phyloP scores from a whole-genome alignment of 2,797 vertebrate genomes.

The Sylvia borin region DNA sequence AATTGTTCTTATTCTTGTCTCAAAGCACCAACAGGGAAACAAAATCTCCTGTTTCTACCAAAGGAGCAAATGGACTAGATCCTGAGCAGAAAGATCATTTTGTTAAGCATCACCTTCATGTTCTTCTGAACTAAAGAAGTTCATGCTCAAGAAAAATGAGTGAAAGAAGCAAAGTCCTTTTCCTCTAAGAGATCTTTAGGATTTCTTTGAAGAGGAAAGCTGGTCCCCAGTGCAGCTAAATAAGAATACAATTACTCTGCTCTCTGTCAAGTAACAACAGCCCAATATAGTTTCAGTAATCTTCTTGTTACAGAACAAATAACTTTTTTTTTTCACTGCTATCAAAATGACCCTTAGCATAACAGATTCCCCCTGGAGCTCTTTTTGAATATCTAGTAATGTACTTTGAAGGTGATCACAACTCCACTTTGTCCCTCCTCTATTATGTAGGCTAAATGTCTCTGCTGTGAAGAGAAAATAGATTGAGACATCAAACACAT shows the following conservation, averaged over 20 bases:
- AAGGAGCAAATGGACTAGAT: neutral
- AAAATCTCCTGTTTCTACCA: conserved; percentile 6
- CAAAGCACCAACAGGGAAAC: conserved; percentile 2
- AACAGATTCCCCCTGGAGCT: neutral
- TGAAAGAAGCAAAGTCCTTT: neutral
- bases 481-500: conserved; percentile 17
- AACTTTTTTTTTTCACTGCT: neutral
- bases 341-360: conserved; percentile 8
- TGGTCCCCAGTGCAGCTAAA: neutral
- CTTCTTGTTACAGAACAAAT: conserved; percentile 14
- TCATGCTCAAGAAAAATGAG: neutral
- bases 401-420: conserved; percentile 35
- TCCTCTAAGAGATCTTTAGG: neutral
- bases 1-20: neutral
- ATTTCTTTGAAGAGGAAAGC: neutral
- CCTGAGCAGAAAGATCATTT: neutral
- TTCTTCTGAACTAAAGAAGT: neutral
- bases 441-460: neutral
- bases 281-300: neutral
- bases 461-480: conserved; percentile 24
- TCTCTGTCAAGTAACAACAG: neutral
- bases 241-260: neutral
- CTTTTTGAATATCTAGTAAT: neutral
- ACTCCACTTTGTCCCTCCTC: neutral
- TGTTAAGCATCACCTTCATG: neutral